A percentile compares a stretch with the other conserved stretches of the same genome.
Conservation (phyloP, 1,140 invertebrate genomes). For the Lucilia cuprina region DNA sequence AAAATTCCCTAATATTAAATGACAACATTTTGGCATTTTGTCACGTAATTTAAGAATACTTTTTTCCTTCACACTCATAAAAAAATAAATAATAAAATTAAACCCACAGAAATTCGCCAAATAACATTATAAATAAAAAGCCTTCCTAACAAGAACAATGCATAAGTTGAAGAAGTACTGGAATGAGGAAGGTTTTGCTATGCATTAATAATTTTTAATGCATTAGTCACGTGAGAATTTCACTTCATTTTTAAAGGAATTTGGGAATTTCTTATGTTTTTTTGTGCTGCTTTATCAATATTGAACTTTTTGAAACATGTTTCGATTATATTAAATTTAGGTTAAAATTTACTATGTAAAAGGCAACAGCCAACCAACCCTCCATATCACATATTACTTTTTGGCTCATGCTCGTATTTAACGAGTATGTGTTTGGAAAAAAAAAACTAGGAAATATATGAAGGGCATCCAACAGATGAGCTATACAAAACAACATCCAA, state of each 20-base stretch:
- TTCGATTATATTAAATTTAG: not conserved
- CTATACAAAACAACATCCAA: not conserved
- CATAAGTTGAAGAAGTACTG: too few species aligned
- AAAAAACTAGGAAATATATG: not conserved
- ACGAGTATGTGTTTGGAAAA: not conserved
- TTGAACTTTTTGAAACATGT: constrained; percentile 7
- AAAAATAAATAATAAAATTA: too few species aligned
- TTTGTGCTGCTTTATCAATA: not conserved
- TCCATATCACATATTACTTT: not conserved
- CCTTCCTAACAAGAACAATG: too few species aligned
- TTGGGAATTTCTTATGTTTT: not conserved
- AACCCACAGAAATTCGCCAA: too few species aligned
- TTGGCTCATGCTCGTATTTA: not conserved
- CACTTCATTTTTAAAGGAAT: not conserved
- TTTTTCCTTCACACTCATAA: not conserved
- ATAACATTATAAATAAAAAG: too few species aligned
- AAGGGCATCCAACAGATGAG: not conserved
- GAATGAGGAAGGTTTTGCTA: not conserved
- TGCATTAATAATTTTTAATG: not conserved
- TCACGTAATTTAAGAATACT: not conserved
- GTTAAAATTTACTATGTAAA: not conserved
- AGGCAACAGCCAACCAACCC: not conserved
- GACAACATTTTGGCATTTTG: not conserved
- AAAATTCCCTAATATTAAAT: too few species aligned
- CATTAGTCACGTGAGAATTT: constrained; percentile 5